These are phyloP conservation scores for Neodiprion pinetum DNA, from an alignment of 1,140 invertebrate genomes.

Conservation along the genomic window DNA sequence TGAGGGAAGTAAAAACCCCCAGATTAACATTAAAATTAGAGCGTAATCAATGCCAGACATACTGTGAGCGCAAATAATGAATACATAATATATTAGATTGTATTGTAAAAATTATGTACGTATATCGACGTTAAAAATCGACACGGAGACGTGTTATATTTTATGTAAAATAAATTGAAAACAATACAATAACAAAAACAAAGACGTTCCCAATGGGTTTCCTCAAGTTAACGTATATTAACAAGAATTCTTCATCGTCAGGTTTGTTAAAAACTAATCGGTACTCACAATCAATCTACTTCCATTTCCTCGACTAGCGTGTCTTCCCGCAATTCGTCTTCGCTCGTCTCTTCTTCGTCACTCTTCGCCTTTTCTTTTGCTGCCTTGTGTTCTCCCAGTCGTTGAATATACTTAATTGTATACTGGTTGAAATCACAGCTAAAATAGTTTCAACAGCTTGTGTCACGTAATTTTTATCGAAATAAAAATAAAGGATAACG, in stretches of 20 bases:
- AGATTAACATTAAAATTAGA: no score
- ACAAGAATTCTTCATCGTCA: neutral
- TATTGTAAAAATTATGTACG: no score
- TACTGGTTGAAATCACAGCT: slow-evolving; percentile 86
- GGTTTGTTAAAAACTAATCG: neutral
- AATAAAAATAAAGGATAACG: slow-evolving; percentile 17
- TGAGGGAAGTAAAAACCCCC: no score
- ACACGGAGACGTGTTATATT: neutral
- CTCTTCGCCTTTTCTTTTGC: slow-evolving; percentile 40
- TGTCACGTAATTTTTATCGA: slow-evolving; percentile 26
- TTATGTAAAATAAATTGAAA: neutral
- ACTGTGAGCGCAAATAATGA: no score
- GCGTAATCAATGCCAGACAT: no score
- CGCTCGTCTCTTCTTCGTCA: slow-evolving; percentile 38
- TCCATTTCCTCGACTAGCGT: slow-evolving; percentile 35
- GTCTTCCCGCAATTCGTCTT: slow-evolving; percentile 54
- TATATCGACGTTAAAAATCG: no score
- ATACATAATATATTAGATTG: no score
- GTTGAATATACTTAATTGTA: slow-evolving; percentile 71
- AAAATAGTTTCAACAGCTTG: slow-evolving; percentile 45
- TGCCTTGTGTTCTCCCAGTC: slow-evolving; percentile 60
- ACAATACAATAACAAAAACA: no score
- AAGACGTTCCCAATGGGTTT: no score
- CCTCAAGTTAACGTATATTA: no score
- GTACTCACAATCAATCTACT: slow-evolving; percentile 22